Percentiles rank a stretch among this genome's conserved stretches.
phyloP scores from a whole-genome alignment of 2,888 invertebrate species.

The Lasioglossum morio region DNA sequence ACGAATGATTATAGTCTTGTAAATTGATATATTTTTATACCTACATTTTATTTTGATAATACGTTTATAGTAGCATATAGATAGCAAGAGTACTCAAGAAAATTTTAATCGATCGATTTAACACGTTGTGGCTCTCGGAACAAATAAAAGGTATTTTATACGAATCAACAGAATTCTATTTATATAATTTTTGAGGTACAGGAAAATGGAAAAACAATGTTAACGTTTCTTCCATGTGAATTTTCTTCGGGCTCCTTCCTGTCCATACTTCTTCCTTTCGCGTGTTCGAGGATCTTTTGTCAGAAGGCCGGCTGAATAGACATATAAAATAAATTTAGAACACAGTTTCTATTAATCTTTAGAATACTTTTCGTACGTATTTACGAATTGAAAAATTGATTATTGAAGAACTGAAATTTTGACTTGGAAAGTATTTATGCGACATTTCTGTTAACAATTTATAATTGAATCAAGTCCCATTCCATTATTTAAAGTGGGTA shows the following conservation, averaged over 20 bases:
- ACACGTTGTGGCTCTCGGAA: background rate
- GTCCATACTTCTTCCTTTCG: constrained; percentile 97
- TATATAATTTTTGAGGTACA: constrained; percentile 36
- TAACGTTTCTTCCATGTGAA: constrained; percentile 97
- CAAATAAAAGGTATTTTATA: constrained; percentile 28
- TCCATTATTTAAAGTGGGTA: background rate
- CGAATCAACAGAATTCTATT: constrained; percentile 29
- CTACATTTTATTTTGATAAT: background rate
- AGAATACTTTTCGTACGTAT: background rate
- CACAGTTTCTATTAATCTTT: background rate
- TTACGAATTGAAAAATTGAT: background rate
- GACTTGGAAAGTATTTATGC: background rate
- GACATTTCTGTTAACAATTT: background rate
- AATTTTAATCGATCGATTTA: no score
- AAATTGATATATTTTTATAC: background rate
- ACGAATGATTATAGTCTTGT: background rate
- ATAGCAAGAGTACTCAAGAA: background rate
- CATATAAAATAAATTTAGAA: constrained; percentile 30
- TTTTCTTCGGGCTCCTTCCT: constrained; percentile 94
- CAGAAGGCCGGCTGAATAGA: constrained; percentile 91
- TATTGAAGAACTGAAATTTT: background rate
- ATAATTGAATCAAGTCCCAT: background rate
- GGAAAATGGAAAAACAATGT: constrained; percentile 63
- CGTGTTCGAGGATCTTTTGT: constrained; percentile 89
- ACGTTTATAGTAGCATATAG: background rate